Percentiles rank a stretch among this genome's conserved stretches.
phyloP scores from a whole-genome alignment of 2,113 vertebrate species.

The Datnioides undecimradiatus region DNA sequence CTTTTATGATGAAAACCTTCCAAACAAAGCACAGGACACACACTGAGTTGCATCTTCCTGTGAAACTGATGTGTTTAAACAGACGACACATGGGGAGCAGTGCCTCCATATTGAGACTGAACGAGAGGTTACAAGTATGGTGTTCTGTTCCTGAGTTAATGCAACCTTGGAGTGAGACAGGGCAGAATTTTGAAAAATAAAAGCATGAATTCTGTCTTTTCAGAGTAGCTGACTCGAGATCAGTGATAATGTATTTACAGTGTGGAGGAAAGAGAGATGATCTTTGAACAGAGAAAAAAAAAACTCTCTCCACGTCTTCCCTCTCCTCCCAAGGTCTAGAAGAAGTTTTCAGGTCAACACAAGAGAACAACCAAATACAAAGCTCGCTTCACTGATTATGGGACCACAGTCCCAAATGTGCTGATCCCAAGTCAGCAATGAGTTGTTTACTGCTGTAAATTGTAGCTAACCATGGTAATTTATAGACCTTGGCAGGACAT shows the following conservation, averaged over 20 bases:
- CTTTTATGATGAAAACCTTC: constrained; percentile 13
- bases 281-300: constrained; percentile 17
- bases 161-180: constrained; percentile 42
- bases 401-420: constrained; percentile 18
- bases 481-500: constrained; percentile 64
- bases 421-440: constrained; percentile 42
- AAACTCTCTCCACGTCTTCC: constrained; percentile 25
- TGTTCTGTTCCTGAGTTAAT: constrained; percentile 69
- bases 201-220: constrained; percentile 69
- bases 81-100: constrained; percentile 3
- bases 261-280: constrained; percentile 32
- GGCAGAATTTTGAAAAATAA: constrained; percentile 56
- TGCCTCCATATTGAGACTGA: constrained; percentile 18
- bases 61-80: neutral
- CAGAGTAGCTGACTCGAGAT: constrained; percentile 68
- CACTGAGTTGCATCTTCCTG: constrained; percentile 2
- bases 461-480: constrained; percentile 47
- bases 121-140: constrained; percentile 34
- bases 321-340: constrained; percentile 58
- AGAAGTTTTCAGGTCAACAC: constrained; percentile 54
- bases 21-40: constrained; percentile 21
- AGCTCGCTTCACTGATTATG: constrained; percentile 44
- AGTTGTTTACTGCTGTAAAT: constrained; percentile 45
- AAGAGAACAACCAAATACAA: constrained; percentile 52
- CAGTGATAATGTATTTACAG: constrained; percentile 58